Conservation (phyloP, 2,797 vertebrate species). For the Ptychadena robeensis region DNA sequence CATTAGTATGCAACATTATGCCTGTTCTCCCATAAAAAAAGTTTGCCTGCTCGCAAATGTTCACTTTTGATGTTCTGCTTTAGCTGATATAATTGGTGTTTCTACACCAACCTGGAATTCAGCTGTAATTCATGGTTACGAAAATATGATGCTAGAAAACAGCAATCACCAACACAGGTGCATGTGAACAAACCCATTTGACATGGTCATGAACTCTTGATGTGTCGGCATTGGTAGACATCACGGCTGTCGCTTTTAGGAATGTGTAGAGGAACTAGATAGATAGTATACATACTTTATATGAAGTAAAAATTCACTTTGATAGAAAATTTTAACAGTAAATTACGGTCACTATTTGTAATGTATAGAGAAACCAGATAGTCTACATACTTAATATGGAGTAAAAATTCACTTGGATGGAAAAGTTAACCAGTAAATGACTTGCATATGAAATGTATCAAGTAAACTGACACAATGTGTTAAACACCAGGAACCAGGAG, state of each 20-base stretch:
- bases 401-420: neutral
- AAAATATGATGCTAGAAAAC: neutral
- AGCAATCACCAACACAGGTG: neutral
- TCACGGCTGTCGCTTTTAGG: neutral
- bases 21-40: too few species aligned
- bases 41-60: too few species aligned
- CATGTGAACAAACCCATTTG: neutral
- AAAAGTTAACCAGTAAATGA: neutral
- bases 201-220: neutral
- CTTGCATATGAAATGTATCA: too few species aligned
- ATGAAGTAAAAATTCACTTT: neutral
- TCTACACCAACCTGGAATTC: too few species aligned
- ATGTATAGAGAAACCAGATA: conserved; percentile 1
- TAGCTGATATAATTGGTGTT: too few species aligned
- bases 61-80: too few species aligned
- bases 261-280: neutral
- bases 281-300: conserved; percentile 13
- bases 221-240: conserved; percentile 9
- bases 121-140: too few species aligned
- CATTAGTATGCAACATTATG: too few species aligned
- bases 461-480: neutral
- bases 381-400: too few species aligned
- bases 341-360: neutral
- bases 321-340: neutral
- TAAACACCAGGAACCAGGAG: neutral